Evolutionary conservation across 2,113 vertebrate species (phyloP).

Genomic region (Cyprinus carpio): DNA sequence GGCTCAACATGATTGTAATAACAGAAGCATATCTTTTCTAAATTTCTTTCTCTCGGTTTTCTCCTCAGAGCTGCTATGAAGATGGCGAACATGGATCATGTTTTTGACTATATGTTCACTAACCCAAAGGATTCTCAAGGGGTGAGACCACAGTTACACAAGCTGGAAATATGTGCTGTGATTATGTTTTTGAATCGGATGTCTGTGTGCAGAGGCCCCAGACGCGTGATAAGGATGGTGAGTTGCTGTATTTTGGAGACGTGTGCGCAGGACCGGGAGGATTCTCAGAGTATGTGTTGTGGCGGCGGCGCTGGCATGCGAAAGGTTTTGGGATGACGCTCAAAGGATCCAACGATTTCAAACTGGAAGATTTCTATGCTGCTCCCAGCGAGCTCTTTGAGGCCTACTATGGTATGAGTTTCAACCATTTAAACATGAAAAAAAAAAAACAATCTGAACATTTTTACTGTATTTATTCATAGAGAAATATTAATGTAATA

Average conservation of each 20-base stretch:
- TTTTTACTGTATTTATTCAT: too few species aligned
- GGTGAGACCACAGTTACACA: slow-evolving; percentile 75
- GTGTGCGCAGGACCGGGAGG: slow-evolving; percentile 96
- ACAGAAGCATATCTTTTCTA: background rate
- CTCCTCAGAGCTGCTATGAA: slow-evolving; percentile 93
- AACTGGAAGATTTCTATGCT: slow-evolving; percentile 95
- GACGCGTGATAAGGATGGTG: slow-evolving; percentile 83
- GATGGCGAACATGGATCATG: slow-evolving; percentile 97
- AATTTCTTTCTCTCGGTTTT: background rate
- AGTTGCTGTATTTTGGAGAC: slow-evolving; percentile 95
- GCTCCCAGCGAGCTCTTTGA: slow-evolving; percentile 97
- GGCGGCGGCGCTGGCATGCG: slow-evolving; percentile 91
- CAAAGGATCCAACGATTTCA: slow-evolving; percentile 95
- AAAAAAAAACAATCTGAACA: background rate
- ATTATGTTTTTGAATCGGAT: background rate
- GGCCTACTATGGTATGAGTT: slow-evolving; percentile 88
- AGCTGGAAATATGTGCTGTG: background rate
- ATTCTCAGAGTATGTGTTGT: slow-evolving; percentile 95
- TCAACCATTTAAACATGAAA: background rate
- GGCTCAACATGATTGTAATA: background rate
- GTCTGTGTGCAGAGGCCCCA: slow-evolving; percentile 74
- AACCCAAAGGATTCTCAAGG: slow-evolving; percentile 88
- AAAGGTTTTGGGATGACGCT: slow-evolving; percentile 98
- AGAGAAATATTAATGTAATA: too few species aligned
- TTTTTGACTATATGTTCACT: slow-evolving; percentile 95